Conservation (phyloP, 2,888 invertebrate species). For the Phytoseiulus persimilis region DNA sequence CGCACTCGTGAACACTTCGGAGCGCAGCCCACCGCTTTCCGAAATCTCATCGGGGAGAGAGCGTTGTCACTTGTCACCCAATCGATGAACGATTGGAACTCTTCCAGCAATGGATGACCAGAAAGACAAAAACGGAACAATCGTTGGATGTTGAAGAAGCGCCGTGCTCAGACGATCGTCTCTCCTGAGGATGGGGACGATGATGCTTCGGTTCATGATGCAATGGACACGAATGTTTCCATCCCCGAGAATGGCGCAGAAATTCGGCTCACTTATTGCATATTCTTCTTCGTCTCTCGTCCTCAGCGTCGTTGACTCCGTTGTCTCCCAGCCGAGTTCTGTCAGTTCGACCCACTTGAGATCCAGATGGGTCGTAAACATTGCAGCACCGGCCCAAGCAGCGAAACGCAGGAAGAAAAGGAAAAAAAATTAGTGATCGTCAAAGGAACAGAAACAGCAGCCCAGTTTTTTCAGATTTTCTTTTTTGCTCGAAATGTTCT, state of each 20-base stretch:
- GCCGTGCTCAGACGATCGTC: not conserved
- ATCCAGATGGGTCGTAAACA: not conserved
- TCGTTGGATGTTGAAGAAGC: not conserved
- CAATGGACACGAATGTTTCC: not conserved
- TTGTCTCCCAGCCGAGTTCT: not conserved
- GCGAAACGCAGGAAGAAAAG: not conserved
- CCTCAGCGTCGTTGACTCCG: not conserved
- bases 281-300: not conserved
- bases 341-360: not conserved
- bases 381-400: not conserved
- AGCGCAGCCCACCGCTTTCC: not conserved
- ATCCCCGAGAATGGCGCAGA: not conserved
- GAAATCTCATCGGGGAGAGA: not conserved
- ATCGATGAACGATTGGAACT: not conserved
- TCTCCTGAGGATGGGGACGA: not conserved
- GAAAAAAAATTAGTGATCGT: not conserved
- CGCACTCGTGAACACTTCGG: not conserved
- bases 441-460: not conserved
- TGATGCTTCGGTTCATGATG: not conserved
- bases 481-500: not conserved
- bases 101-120: not conserved
- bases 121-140: not conserved
- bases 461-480: not conserved
- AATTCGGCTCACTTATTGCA: not conserved
- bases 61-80: not conserved